These are phyloP conservation scores for Euzetes globulus DNA, from an alignment of 2,888 invertebrate species.

Conservation along the genomic window DNA sequence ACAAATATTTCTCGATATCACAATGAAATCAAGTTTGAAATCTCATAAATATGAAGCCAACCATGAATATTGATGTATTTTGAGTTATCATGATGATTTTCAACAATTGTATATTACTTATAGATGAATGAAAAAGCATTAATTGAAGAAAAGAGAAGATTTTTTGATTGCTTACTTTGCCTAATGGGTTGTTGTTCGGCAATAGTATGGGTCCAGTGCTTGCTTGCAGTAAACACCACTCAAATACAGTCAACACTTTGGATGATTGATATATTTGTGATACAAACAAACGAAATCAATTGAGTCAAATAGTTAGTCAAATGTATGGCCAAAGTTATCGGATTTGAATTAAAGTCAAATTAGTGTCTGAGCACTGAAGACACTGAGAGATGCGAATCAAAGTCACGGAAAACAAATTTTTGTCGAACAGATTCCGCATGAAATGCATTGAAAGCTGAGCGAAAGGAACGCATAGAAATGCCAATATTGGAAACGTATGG, in stretches of 20 bases:
- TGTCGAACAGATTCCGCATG: background rate
- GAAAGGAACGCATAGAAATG: background rate
- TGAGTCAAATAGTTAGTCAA: background rate
- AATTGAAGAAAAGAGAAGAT: too few species aligned
- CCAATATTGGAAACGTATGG: background rate
- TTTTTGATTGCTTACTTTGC: background rate
- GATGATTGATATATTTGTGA: background rate
- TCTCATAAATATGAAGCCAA: too few species aligned
- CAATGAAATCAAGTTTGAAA: too few species aligned
- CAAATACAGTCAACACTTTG: slow-evolving; percentile 17
- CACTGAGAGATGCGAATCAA: background rate
- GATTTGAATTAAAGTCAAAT: background rate
- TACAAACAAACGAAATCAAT: background rate
- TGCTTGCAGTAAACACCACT: slow-evolving; percentile 21
- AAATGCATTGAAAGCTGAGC: background rate
- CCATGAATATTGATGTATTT: too few species aligned
- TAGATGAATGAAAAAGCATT: too few species aligned
- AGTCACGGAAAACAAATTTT: background rate
- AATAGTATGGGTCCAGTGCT: slow-evolving; percentile 11
- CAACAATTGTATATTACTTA: too few species aligned
- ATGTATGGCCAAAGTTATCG: background rate
- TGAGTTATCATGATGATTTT: too few species aligned
- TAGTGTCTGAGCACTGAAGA: background rate
- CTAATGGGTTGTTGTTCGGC: background rate
- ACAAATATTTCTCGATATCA: too few species aligned